These are phyloP conservation scores for Hydrolagus affinis DNA, from an alignment of 2,113 vertebrate species.

Conservation along the genomic window DNA sequence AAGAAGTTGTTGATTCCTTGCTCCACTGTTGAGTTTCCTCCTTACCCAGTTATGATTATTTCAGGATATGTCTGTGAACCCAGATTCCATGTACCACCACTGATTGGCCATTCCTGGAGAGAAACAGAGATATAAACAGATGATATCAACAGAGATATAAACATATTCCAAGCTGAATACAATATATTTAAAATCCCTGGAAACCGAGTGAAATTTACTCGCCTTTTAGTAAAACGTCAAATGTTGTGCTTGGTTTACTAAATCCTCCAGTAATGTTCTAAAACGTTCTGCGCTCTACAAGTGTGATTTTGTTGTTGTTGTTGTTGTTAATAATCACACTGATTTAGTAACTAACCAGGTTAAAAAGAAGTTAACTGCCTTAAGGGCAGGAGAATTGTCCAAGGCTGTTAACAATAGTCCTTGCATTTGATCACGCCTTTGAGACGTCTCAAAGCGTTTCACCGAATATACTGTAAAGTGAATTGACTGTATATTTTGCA, in stretches of 20 bases:
- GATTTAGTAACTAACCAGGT: not conserved
- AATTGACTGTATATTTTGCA: not conserved
- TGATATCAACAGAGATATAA: not conserved
- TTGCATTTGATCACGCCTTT: too few relatives aligned
- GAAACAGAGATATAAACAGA: not conserved
- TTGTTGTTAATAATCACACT: not conserved
- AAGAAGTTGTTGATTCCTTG: not conserved
- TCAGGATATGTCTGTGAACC: conserved; percentile 88
- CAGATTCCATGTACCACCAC: conserved; percentile 86
- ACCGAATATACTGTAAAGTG: too few relatives aligned
- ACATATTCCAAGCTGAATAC: too few relatives aligned
- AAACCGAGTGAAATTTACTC: too few relatives aligned
- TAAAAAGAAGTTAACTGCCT: not conserved
- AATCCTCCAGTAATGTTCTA: too few relatives aligned
- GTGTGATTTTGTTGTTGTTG: too few relatives aligned
- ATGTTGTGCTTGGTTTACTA: too few relatives aligned
- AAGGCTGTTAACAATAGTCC: not conserved
- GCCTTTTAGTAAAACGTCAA: too few relatives aligned
- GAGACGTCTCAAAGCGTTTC: too few relatives aligned
- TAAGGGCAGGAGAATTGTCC: not conserved
- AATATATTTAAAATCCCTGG: too few relatives aligned
- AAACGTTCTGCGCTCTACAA: too few relatives aligned
- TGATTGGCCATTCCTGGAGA: conserved; percentile 86
- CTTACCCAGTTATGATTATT: conserved; percentile 95
- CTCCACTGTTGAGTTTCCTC: conserved; percentile 33